Base-by-base conservation (phyloP, 2,113 vertebrate genomes). In the Spilogale gracilis region DNA sequence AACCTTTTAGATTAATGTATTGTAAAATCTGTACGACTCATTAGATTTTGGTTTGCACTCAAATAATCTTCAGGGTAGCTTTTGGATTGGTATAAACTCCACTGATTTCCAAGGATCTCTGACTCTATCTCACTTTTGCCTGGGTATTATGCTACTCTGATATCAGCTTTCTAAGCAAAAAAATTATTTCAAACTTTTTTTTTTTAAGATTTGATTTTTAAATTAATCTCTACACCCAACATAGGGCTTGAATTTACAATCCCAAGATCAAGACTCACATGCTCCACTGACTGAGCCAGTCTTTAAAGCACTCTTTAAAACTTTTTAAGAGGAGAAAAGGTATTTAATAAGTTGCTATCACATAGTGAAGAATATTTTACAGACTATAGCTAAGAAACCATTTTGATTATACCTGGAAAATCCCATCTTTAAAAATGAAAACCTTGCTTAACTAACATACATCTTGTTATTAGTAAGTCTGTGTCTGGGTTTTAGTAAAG, bases 351-450 rank as follows among this genome's bases (percentile, higher is more conserved):
- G 27, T n/a, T 94, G 30, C 65, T 52, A 38, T 73, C 43, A 10
- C 5, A 27, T 88, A 86, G 27, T 82, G 30, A 94, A 91, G 84
- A 50, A 61, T 92, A 50, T 60, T 74, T 92, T 52, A 88, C 20
- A 18, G 38, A 76, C 82, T 65, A 32, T 32, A 67, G 25, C 63
- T 83, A 50, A 27, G 93, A 74, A 94, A 65, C n/a, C 58, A 30
- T 81, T 94, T 88, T 80, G 50, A 52, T 73, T 56, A 48, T 61
- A 60, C 43, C 82, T 61, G 32, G 83, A 95, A 88, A 89, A 83
- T 69, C 27, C 21, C 32, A 38, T 95, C 81, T 92, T 96, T 88
- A 88, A 81, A 87, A 81, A 58, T 76, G 58, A 63, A 83, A 67
- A 67, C 32, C 60, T 83, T 21, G 48, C 23, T 76, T 78, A 84